A percentile compares a stretch with the other conserved stretches of the same genome.
Conservation (phyloP, 1,140 invertebrate species). For the Heliothis virescens region DNA sequence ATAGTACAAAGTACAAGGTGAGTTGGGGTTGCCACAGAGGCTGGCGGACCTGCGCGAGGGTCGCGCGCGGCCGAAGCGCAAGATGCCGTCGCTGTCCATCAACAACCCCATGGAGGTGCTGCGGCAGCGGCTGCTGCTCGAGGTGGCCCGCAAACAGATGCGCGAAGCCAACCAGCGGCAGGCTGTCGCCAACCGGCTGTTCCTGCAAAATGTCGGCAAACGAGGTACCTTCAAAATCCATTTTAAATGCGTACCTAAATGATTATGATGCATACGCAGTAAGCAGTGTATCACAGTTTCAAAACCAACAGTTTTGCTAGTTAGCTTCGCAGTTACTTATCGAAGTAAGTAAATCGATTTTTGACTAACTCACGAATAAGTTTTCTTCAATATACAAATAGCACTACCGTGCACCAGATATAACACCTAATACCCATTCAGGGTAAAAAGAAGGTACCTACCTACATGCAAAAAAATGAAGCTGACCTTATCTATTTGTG, state of each 20-base stretch:
- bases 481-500: not conserved
- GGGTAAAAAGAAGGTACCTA: too few relatives aligned
- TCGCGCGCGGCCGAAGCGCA: conserved; percentile 84
- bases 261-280: too few relatives aligned
- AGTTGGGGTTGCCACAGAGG: conserved; percentile 62
- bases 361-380: too few relatives aligned
- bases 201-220: conserved; percentile 88
- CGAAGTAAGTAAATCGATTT: too few relatives aligned
- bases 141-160: conserved; percentile 91
- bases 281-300: too few relatives aligned
- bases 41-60: conserved; percentile 64
- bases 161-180: conserved; percentile 88
- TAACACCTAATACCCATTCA: too few relatives aligned
- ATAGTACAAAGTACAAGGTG: conserved; percentile 9
- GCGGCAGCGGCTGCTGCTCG: conserved; percentile 90
- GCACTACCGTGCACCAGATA: too few relatives aligned
- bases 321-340: too few relatives aligned
- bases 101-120: conserved; percentile 93
- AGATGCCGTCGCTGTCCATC: conserved; percentile 91
- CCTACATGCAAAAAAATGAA: too few relatives aligned
- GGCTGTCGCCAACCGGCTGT: conserved; percentile 86
- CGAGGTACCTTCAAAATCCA: conserved; percentile 70
- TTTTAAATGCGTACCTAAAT: too few relatives aligned
- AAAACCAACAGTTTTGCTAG: too few relatives aligned
- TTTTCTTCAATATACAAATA: too few relatives aligned